Percentiles rank a stretch among this genome's conserved stretches.
phyloP scores from a whole-genome alignment of 2,113 vertebrate species.

The Toxotes jaculatrix region DNA sequence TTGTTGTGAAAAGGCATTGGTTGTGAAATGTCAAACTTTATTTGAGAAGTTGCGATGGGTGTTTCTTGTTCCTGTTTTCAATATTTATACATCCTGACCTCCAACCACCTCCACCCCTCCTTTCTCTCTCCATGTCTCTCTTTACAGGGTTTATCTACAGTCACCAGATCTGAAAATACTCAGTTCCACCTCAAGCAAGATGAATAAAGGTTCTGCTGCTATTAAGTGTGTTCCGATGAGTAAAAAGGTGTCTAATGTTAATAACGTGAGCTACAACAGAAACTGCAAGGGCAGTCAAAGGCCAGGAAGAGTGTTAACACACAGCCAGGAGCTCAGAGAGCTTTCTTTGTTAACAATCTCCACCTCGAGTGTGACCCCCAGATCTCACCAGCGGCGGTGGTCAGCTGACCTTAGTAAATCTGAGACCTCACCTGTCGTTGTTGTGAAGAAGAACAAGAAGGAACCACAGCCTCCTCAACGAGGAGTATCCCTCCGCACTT shows the following conservation, averaged over 20 bases:
- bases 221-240: neutral
- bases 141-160: constrained; percentile 4
- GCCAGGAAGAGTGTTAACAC: neutral
- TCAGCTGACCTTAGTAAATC: constrained; percentile 79
- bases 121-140: neutral
- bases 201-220: constrained; percentile 11
- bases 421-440: constrained; percentile 85
- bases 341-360: constrained; percentile 84
- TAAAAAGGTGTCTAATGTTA: neutral
- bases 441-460: constrained; percentile 90
- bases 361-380: constrained; percentile 67
- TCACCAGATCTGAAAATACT: neutral
- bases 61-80: constrained; percentile 61
- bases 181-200: neutral
- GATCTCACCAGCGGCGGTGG: constrained; percentile 82
- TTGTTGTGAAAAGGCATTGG: constrained; percentile 4
- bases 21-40: constrained; percentile 32
- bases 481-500: constrained; percentile 84
- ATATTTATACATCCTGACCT: neutral
- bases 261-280: neutral
- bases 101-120: neutral
- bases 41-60: neutral
- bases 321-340: neutral
- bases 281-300: neutral
- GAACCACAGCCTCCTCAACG: constrained; percentile 89